Conservation (phyloP, 2,888 invertebrate genomes). For the Pocota personata region DNA sequence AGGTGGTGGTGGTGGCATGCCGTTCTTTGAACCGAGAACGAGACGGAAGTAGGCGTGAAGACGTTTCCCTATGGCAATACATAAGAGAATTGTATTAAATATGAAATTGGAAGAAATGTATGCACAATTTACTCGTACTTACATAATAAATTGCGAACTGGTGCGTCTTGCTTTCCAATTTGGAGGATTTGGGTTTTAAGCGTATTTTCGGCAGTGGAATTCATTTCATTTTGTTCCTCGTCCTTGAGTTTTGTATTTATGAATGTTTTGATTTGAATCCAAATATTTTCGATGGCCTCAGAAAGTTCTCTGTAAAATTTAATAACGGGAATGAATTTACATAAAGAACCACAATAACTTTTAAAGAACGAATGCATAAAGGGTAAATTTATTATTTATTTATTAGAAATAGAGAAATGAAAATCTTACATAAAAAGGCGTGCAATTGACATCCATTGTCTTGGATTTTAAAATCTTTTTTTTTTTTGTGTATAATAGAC, state of each 20-base stretch:
- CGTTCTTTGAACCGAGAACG: slow-evolving; percentile 77
- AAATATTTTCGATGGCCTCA: slow-evolving; percentile 78
- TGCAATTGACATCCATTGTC: no score
- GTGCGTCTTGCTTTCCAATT: slow-evolving; percentile 78
- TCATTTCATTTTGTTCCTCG: slow-evolving; percentile 77
- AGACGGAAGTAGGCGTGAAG: slow-evolving; percentile 80
- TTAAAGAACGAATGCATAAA: not conserved
- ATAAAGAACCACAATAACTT: no score
- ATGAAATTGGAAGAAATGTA: not conserved
- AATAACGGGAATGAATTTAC: not conserved
- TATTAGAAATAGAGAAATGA: no score
- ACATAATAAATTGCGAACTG: slow-evolving; percentile 81
- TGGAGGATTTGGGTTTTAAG: slow-evolving; percentile 80
- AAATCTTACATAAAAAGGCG: no score
- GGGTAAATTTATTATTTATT: no score
- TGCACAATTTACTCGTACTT: slow-evolving; percentile 74
- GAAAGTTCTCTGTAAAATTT: slow-evolving; percentile 77
- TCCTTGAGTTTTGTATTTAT: slow-evolving; percentile 78
- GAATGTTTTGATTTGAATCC: slow-evolving; percentile 80
- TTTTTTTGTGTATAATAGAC: no score
- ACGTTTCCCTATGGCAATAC: slow-evolving; percentile 78
- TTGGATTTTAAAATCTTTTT: no score
- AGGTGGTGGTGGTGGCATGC: slow-evolving; percentile 78
- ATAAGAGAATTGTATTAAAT: not conserved
- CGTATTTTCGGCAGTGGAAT: slow-evolving; percentile 76